Evolutionary conservation across 1,140 invertebrate species (phyloP), one percentile per base, ranked within the genome.

Genomic region (Drosophila santomea): DNA sequence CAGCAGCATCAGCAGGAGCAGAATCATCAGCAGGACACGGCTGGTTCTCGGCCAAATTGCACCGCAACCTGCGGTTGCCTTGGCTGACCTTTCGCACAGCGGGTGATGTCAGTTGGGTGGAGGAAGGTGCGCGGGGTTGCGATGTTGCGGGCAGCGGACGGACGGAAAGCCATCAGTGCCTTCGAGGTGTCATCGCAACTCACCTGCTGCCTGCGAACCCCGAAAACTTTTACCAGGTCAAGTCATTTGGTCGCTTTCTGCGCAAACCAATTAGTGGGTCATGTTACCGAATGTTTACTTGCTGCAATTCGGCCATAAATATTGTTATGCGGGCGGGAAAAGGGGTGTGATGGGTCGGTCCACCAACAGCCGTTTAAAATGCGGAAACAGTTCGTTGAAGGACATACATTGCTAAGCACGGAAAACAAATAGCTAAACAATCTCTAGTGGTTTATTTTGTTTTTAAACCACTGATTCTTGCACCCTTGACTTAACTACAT

Each of bases 211-310:
- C 38, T 74, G 66, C 36, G 50, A 51, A 20, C 35, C 44, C 44
- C 75, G 48, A 58, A 73, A 86, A 86, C 78, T 86, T 88, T 88
- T 74, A 86, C 51, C 82, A 78, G 78, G 83, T 78, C 83, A 88
- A 86, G 78, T 88, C 79, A 63, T 41, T 60, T 82, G 67, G 51
- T 39, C 23, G 81, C 63, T 74, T 60, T 55, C 45, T 51, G 57
- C 56, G 66, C 64, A 66, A 80, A 64, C 62, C 83, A 89, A 83
- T 88, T 88, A 88, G 76, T 89, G 84, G 84, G 83, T 88, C 83
- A 88, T 83, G 75, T 76, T 81, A 62, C 58, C 48, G 17, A 59
- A 36, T 66, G 36, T 39, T 68, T 52, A 35, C 39, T 28, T 25
- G 20, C 41, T 44, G 73, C 47, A 64, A 52, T 54, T 51, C 17